Evolutionary conservation across 1,140 invertebrate genomes (phyloP).

Genomic region (Sarcophaga peregrina): DNA sequence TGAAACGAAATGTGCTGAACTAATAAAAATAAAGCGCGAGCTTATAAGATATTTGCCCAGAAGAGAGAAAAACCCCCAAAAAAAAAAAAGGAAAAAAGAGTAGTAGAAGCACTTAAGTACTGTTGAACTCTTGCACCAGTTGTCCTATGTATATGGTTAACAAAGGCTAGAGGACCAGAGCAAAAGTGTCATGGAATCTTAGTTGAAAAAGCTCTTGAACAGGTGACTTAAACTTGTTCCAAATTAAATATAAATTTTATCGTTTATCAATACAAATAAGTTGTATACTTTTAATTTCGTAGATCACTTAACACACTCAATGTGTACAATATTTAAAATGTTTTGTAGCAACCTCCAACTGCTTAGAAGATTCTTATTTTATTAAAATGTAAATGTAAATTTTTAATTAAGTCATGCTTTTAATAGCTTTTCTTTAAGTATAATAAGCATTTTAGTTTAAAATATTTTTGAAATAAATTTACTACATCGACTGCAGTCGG

Average conservation of each 20-base stretch:
- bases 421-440: too few species aligned
- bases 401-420: too few species aligned
- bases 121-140: background rate
- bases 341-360: too few species aligned
- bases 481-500: too few species aligned
- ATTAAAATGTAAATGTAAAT: too few species aligned
- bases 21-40: conserved; percentile 3
- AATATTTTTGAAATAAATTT: too few species aligned
- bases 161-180: background rate
- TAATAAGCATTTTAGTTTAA: too few species aligned
- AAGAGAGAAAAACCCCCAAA: background rate
- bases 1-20: conserved; percentile 5
- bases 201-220: background rate
- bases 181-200: background rate
- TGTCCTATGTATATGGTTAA: background rate
- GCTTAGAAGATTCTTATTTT: too few species aligned
- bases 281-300: background rate
- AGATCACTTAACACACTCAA: too few species aligned
- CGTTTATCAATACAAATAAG: background rate
- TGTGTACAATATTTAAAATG: too few species aligned
- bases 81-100: too few species aligned
- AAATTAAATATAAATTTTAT: conserved; percentile 14
- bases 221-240: conserved; percentile 3
- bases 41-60: background rate
- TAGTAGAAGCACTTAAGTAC: background rate